Evolutionary conservation across 2,888 invertebrate species (phyloP).

Genomic region (Lumbricus terrestris): DNA sequence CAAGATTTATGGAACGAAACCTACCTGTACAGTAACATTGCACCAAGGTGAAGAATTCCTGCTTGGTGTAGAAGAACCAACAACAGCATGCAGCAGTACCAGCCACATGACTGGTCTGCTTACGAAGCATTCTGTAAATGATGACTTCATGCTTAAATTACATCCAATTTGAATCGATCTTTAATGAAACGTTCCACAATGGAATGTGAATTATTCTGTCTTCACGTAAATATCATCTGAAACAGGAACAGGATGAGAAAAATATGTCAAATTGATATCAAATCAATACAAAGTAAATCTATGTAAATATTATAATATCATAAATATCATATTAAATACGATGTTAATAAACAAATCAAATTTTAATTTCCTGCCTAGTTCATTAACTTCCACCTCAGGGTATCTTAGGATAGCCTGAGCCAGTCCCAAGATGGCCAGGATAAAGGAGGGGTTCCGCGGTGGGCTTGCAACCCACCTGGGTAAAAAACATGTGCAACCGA

Average conservation of each 20-base stretch:
- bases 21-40: not conserved
- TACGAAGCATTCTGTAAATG: not conserved
- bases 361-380: no score
- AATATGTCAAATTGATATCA: not conserved
- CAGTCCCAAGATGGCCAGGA: no score
- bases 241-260: not conserved
- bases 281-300: no score
- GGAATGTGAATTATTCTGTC: not conserved
- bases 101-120: not conserved
- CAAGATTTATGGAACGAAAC: not conserved
- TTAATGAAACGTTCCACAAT: no score
- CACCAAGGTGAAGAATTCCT: not conserved
- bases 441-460: no score
- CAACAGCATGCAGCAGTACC: not conserved
- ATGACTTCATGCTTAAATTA: not conserved
- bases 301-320: no score
- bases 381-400: no score
- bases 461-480: no score
- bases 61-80: not conserved
- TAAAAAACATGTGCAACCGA: no score
- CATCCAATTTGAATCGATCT: not conserved
- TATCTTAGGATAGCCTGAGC: no score
- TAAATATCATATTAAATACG: no score
- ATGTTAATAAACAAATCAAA: no score
- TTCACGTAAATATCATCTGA: not conserved